Percentiles rank a stretch among this genome's conserved stretches.
phyloP scores from a whole-genome alignment of 2,113 vertebrate species.

The Brachypteracias leptosomus region DNA sequence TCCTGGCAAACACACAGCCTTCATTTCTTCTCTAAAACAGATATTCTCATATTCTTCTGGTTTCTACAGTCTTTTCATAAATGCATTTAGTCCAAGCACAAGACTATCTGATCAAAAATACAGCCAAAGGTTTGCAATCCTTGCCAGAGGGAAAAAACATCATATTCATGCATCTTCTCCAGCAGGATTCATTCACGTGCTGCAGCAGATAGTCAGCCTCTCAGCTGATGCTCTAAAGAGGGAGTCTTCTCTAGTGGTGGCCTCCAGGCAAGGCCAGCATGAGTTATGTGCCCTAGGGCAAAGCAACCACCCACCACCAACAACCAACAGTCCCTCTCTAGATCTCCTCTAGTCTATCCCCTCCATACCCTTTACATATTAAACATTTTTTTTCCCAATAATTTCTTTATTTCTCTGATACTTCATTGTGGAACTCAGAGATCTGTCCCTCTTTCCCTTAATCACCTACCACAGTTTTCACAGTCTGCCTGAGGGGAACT shows the following conservation, averaged over 20 bases:
- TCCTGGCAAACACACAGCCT: neutral
- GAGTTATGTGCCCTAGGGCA: neutral
- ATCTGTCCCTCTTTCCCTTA: neutral
- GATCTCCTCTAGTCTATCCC: neutral
- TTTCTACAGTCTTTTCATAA: neutral
- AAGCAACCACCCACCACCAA: neutral
- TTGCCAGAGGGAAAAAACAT: neutral
- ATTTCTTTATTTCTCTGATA: neutral
- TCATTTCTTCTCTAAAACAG: neutral
- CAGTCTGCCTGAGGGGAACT: neutral
- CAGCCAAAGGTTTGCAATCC: neutral
- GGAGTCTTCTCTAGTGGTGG: neutral
- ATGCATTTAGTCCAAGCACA: neutral
- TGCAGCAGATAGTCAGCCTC: neutral
- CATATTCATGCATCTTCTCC: neutral
- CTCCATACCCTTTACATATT: neutral
- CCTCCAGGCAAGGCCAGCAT: neutral
- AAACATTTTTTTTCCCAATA: neutral
- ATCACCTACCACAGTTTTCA: neutral
- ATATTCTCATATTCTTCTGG: neutral
- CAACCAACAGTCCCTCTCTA: neutral
- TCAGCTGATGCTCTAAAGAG: neutral
- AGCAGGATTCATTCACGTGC: neutral
- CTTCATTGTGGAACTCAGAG: neutral
- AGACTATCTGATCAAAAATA: neutral